Conservation (phyloP, 2,888 invertebrate genomes). For the Timandra comae region DNA sequence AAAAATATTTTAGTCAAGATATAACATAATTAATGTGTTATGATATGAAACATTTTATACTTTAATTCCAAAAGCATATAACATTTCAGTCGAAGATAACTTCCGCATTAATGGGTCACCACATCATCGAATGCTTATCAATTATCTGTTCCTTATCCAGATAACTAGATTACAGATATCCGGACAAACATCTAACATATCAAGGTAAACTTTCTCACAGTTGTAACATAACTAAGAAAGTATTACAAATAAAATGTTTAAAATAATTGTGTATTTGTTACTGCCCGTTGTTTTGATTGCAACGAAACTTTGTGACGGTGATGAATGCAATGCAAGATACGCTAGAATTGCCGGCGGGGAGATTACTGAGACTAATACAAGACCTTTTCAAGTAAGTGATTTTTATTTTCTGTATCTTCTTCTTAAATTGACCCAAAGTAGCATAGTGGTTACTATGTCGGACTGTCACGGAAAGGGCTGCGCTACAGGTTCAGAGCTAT, state of each 20-base stretch:
- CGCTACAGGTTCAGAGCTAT: too few relatives aligned
- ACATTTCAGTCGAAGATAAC: too few relatives aligned
- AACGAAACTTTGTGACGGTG: slow-evolving; percentile 32
- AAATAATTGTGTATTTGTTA: slow-evolving; percentile 28
- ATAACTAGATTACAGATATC: slow-evolving; percentile 25
- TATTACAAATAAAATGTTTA: slow-evolving; percentile 33
- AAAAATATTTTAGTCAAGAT: too few relatives aligned
- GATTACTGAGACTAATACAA: slow-evolving; percentile 40
- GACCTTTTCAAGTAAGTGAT: slow-evolving; percentile 57
- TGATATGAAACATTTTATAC: too few relatives aligned
- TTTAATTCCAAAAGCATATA: too few relatives aligned
- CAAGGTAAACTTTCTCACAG: slow-evolving; percentile 35
- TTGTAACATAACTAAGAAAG: slow-evolving; percentile 1
- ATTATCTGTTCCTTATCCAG: slow-evolving; percentile 17
- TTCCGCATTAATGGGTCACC: slow-evolving; percentile 8
- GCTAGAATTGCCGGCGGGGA: slow-evolving; percentile 46
- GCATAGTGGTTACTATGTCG: too few relatives aligned
- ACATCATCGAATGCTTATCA: slow-evolving; percentile 6
- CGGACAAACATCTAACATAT: slow-evolving; percentile 21
- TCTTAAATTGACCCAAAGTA: too few relatives aligned
- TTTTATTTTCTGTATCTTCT: too few relatives aligned
- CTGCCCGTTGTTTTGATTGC: slow-evolving; percentile 33
- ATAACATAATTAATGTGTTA: too few relatives aligned
- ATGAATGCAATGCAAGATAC: slow-evolving; percentile 25
- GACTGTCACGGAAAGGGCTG: too few relatives aligned